These are phyloP conservation scores for Hirudo medicinalis DNA, from an alignment of 1,140 invertebrate species.

Conservation along the genomic window DNA sequence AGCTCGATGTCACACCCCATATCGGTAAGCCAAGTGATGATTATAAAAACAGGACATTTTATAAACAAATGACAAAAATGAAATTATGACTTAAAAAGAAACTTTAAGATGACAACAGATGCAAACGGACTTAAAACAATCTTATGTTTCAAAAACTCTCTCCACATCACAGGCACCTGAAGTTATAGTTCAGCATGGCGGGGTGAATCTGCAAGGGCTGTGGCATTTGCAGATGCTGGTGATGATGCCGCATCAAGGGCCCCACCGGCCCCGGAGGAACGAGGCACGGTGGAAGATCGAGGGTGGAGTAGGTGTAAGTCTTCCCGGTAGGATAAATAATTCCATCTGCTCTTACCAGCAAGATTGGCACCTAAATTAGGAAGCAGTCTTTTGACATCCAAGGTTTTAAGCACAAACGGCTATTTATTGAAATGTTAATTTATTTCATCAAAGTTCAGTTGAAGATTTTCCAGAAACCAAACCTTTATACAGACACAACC, in stretches of 20 bases:
- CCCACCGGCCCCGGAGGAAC: background rate
- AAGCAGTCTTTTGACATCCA: background rate
- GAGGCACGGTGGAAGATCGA: conserved; percentile 5
- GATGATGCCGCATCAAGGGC: background rate
- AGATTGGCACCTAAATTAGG: conserved; percentile 74
- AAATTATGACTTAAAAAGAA: background rate
- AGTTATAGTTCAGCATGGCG: background rate
- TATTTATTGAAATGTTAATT: background rate
- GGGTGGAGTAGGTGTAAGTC: conserved; percentile 86
- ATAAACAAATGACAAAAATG: too few species aligned
- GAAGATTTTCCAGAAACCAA: background rate
- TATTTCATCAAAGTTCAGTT: conserved; percentile 10
- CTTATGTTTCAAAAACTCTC: background rate
- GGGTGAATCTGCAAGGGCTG: conserved; percentile 7
- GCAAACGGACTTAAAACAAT: too few species aligned
- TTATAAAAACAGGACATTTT: too few species aligned
- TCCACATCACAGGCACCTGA: background rate
- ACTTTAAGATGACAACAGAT: too few species aligned
- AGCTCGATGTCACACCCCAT: too few species aligned
- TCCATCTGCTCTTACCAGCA: conserved; percentile 87
- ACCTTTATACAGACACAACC: background rate
- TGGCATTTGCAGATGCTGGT: too few species aligned
- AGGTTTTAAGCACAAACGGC: background rate
- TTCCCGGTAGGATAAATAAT: conserved; percentile 95
- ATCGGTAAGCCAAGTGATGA: too few species aligned